A percentile compares a stretch with the other conserved stretches of the same genome.
These are phyloP conservation scores for Eospalax fontanierii DNA, from an alignment of 2,797 vertebrate genomes.

Conservation along the genomic window DNA sequence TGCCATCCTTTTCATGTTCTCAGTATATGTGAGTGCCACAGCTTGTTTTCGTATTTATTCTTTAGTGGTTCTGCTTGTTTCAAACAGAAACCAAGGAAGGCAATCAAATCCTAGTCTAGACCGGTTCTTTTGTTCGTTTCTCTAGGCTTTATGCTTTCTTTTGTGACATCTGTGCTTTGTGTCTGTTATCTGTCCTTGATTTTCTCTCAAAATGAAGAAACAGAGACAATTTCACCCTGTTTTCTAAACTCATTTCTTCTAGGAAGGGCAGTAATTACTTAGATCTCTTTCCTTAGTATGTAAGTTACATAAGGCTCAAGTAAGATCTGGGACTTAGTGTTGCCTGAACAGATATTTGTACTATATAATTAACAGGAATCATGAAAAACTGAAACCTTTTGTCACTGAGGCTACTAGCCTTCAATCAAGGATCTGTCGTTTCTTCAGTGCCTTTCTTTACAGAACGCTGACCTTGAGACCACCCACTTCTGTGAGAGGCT, in stretches of 20 bases:
- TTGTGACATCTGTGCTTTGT: not conserved
- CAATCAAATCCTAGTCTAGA: not conserved
- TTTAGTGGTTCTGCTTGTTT: conserved; percentile 42
- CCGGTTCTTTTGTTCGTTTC: conserved; percentile 17
- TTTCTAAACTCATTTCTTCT: conserved; percentile 25
- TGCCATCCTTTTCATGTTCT: not conserved
- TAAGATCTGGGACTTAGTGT: not conserved
- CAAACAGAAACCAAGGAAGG: conserved; percentile 20
- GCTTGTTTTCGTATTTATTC: conserved; percentile 4
- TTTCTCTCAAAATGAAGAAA: conserved; percentile 53
- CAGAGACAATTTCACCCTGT: conserved; percentile 1
- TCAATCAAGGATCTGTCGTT: not conserved
- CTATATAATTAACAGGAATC: not conserved
- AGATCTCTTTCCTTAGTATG: not conserved
- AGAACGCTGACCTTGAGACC: not conserved
- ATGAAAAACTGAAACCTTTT: not conserved
- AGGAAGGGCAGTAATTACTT: not conserved
- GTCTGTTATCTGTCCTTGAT: not conserved
- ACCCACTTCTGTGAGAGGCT: not conserved
- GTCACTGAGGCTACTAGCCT: not conserved
- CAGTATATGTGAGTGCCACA: not conserved
- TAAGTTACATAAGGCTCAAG: too few species aligned
- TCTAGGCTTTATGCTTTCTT: not conserved
- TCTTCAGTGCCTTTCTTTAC: not conserved
- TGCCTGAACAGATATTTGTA: not conserved